Evolutionary conservation across 2,888 invertebrate species (phyloP).

Genomic region (Drosophila sordidapex): DNA sequence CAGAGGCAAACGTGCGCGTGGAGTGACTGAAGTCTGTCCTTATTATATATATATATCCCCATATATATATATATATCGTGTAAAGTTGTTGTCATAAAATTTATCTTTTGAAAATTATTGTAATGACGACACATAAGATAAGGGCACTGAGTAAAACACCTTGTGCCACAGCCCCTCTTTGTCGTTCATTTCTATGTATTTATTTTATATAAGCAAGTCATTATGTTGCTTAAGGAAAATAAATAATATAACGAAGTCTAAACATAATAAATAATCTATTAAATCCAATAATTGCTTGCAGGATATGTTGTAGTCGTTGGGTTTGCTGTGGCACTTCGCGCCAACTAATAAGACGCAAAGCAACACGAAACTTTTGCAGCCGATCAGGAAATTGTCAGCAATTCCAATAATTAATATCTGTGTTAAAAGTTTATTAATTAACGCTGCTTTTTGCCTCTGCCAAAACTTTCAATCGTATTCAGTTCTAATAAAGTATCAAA

Average conservation of each 20-base stretch:
- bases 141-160: neutral
- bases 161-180: neutral
- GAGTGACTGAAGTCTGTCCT: neutral
- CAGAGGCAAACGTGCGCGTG: slow-evolving; percentile 36
- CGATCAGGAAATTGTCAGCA: slow-evolving; percentile 8
- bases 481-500: neutral
- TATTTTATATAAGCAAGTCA: neutral
- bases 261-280: neutral
- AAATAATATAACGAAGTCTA: fast-evolving
- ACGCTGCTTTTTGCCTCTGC: slow-evolving; percentile 8
- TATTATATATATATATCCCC: neutral
- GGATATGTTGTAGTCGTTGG: neutral
- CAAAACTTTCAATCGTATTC: slow-evolving; percentile 18
- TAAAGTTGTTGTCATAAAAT: neutral
- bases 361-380: slow-evolving; percentile 30
- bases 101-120: neutral
- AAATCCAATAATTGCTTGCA: neutral
- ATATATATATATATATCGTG: neutral
- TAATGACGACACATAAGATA: neutral
- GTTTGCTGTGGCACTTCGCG: neutral
- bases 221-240: neutral
- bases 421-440: slow-evolving; percentile 55
- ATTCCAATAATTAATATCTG: slow-evolving; percentile 32
- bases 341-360: neutral
- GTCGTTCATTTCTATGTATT: neutral